Conservation (phyloP, 2,113 vertebrate genomes). For the Pheucticus melanocephalus region DNA sequence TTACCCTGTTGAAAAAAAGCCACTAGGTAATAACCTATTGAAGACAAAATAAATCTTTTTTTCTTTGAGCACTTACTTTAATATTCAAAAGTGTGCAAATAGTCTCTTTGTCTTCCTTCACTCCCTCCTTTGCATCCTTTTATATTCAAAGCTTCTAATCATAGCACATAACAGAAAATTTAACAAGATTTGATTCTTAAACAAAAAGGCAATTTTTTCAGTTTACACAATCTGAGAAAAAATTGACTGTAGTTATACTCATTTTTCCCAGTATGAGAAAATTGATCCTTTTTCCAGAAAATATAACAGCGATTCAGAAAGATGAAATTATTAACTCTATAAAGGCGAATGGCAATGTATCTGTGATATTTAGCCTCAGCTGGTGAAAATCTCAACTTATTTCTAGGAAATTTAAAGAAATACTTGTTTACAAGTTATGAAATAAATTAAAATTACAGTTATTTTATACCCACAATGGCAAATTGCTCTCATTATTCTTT, state of each 20-base stretch:
- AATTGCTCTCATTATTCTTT: neutral
- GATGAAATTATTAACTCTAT: neutral
- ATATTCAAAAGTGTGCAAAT: neutral
- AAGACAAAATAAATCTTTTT: neutral
- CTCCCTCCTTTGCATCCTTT: neutral
- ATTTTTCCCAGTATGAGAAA: neutral
- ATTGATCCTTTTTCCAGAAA: neutral
- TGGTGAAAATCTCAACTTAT: neutral
- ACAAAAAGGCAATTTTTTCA: neutral
- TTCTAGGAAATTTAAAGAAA: neutral
- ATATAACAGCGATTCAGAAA: neutral
- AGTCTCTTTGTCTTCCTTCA: neutral
- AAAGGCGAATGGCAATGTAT: neutral
- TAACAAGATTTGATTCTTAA: neutral
- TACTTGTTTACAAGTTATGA: neutral
- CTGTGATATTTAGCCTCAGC: neutral
- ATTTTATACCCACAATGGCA: neutral
- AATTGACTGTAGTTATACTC: fast-evolving
- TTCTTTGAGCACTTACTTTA: neutral
- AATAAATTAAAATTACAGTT: neutral
- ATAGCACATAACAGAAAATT: neutral
- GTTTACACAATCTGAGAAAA: neutral
- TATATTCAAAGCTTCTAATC: neutral
- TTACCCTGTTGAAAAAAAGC: neutral
- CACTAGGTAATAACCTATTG: neutral